These are phyloP conservation scores for Karalla daura DNA, from an alignment of 2,797 vertebrate genomes.

Conservation along the genomic window DNA sequence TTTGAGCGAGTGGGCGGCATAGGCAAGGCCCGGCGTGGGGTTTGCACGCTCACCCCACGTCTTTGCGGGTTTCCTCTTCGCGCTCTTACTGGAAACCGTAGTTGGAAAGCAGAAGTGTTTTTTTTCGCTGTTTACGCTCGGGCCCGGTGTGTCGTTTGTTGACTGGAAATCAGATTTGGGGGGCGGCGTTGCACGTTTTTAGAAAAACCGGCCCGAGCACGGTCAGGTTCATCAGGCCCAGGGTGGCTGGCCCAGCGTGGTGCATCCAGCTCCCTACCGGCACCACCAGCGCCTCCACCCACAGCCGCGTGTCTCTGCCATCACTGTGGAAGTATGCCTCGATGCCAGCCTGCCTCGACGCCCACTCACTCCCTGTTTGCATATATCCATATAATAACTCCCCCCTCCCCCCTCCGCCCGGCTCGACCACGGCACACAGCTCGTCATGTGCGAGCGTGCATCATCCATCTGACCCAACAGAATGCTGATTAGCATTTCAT, in stretches of 20 bases:
- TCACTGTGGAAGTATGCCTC: constrained; percentile 51
- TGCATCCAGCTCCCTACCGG: constrained; percentile 24
- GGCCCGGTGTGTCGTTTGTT: too few relatives aligned
- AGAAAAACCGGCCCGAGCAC: too few relatives aligned
- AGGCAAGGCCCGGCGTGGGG: background rate
- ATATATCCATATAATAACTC: constrained; percentile 44
- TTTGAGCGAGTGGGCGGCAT: constrained; percentile 11
- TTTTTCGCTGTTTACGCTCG: background rate
- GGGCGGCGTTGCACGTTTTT: too few relatives aligned
- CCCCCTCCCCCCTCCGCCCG: constrained; percentile 12
- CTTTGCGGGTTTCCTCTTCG: background rate
- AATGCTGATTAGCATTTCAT: constrained; percentile 48
- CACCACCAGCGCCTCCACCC: constrained; percentile 7
- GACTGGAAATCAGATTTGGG: background rate
- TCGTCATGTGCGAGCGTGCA: constrained; percentile 55
- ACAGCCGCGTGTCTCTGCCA: background rate
- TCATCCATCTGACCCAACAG: constrained; percentile 53
- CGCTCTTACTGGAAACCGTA: background rate
- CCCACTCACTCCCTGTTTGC: constrained; percentile 51
- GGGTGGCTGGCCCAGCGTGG: background rate
- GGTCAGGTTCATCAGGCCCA: background rate
- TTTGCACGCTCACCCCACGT: background rate
- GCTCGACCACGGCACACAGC: background rate
- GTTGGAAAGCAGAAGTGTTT: too few relatives aligned
- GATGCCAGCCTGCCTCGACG: constrained; percentile 46